A percentile compares a stretch with the other conserved stretches of the same genome.
Conservation (phyloP, 2,888 invertebrate species). For the Idaea aversata region DNA sequence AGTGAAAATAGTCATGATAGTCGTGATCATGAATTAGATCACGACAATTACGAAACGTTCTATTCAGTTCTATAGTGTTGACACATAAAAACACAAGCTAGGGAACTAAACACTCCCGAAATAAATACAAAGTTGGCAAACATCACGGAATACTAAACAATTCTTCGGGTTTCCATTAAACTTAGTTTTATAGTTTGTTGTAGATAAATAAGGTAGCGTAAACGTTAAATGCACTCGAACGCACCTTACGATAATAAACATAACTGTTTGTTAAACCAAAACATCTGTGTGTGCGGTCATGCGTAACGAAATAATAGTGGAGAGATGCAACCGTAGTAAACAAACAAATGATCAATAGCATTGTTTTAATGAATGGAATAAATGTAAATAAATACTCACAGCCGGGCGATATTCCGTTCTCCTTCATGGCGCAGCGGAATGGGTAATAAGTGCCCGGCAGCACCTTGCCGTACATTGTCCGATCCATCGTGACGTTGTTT, state of each 20-base stretch:
- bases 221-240: conserved; percentile 44
- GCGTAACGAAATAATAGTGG: conserved; percentile 30
- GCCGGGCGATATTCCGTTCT: conserved; percentile 91
- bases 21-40: conserved; percentile 18
- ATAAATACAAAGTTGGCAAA: conserved; percentile 50
- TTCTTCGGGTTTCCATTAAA: conserved; percentile 24
- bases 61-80: conserved; percentile 36
- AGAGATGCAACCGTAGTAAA: conserved; percentile 22
- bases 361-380: conserved; percentile 26
- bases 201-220: conserved; percentile 34
- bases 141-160: conserved; percentile 48
- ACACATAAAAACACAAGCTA: conserved; percentile 45
- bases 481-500: conserved; percentile 83
- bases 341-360: conserved; percentile 14
- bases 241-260: conserved; percentile 57
- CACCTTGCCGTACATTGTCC: conserved; percentile 94
- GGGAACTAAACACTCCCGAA: conserved; percentile 52
- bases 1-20: conserved; percentile 1
- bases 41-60: conserved; percentile 14
- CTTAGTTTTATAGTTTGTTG: conserved; percentile 33
- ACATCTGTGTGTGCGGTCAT: conserved; percentile 33
- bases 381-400: conserved; percentile 84
- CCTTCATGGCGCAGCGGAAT: conserved; percentile 89
- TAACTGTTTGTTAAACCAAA: conserved; percentile 36
- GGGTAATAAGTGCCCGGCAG: conserved; percentile 92